A percentile compares a stretch with the other conserved stretches of the same genome.
phyloP scores from a whole-genome alignment of 2,888 invertebrate genomes.

The Drosophila histrio region DNA sequence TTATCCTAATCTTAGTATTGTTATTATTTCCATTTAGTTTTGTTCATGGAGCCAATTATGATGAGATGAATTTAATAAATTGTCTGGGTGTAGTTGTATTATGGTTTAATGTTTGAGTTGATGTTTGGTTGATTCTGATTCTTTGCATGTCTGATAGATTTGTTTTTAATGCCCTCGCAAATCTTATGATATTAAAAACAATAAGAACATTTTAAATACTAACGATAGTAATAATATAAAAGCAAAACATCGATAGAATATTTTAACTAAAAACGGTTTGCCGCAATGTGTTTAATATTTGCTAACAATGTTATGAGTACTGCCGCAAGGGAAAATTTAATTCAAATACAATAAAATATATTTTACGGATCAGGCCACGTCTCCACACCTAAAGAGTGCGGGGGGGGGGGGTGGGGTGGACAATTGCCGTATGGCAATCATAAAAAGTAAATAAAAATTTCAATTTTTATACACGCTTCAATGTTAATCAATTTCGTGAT shows the following conservation, averaged over 20 bases:
- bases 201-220: neutral
- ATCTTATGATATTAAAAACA: neutral
- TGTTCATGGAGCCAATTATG: no score
- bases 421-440: constrained; percentile 44
- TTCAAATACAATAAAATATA: neutral
- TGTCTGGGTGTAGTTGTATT: no score
- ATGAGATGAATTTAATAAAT: no score
- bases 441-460: constrained; percentile 69
- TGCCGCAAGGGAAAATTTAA: neutral
- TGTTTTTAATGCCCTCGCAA: neutral
- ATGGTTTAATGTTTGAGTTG: no score
- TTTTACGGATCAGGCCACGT: constrained; percentile 1
- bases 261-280: neutral
- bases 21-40: no score
- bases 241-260: neutral
- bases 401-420: neutral
- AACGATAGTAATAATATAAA: neutral
- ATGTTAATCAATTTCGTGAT: constrained; percentile 75
- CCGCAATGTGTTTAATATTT: neutral
- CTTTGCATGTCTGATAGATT: neutral
- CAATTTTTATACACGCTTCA: constrained; percentile 58
- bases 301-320: neutral
- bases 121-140: no score
- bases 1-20: no score
- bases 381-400: neutral